A percentile compares a stretch with the other conserved stretches of the same genome.
Conservation (phyloP, 2,113 vertebrate species). For the Lophochroa leadbeateri region DNA sequence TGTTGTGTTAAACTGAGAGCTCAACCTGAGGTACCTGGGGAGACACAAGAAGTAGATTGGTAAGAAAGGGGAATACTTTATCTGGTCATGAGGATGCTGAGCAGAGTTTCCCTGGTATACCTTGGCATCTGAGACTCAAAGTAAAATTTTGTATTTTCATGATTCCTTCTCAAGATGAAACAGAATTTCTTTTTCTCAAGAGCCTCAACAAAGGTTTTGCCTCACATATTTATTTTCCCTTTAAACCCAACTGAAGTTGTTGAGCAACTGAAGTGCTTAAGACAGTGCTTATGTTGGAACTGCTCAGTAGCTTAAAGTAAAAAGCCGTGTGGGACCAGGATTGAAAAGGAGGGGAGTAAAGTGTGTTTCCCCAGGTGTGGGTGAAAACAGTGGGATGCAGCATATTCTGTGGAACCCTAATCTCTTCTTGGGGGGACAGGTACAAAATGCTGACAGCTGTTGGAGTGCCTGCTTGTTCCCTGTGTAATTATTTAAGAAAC, state of each 20-base stretch:
- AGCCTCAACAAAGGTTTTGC: neutral
- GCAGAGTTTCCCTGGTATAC: neutral
- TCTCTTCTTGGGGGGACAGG: neutral
- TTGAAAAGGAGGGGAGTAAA: neutral
- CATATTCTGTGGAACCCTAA: neutral
- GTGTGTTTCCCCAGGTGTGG: neutral
- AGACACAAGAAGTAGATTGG: neutral
- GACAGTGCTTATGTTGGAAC: neutral
- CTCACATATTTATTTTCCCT: neutral
- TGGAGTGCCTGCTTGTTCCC: neutral
- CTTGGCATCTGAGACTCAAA: neutral
- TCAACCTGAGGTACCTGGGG: neutral
- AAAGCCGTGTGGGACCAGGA: neutral
- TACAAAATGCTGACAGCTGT: neutral
- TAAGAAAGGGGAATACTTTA: neutral
- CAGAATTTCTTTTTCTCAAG: neutral
- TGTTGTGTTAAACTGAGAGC: neutral
- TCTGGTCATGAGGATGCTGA: neutral
- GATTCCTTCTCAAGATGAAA: neutral
- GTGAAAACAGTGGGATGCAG: neutral
- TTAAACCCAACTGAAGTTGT: neutral
- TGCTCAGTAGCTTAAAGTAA: neutral
- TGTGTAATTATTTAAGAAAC: neutral
- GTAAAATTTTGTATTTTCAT: neutral
- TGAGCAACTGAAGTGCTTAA: neutral